Percentiles rank a stretch among this genome's conserved stretches.
phyloP scores from a whole-genome alignment of 64 coral and sea anemone genomes.

The Pocillopora damicornis region DNA sequence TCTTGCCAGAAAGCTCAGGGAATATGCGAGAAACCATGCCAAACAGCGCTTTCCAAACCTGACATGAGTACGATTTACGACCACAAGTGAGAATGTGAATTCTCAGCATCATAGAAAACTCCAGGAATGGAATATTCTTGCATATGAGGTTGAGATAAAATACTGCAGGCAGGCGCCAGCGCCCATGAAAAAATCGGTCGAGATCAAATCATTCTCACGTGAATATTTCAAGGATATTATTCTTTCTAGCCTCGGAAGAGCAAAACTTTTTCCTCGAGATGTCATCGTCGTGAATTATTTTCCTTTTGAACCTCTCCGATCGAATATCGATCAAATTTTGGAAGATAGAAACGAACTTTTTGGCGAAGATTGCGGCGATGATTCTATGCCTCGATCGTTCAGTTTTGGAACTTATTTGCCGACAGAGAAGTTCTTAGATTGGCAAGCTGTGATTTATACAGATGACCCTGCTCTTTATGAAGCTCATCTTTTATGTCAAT shows the following conservation, averaged over 20 bases:
- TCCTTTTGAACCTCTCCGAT: neutral
- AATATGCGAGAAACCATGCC: neutral
- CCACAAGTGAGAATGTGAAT: too few species aligned
- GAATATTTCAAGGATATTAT: constrained; percentile 37
- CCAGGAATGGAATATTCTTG: too few species aligned
- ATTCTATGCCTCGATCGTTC: constrained; percentile 23
- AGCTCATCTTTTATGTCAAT: constrained; percentile 26
- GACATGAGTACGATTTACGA: neutral
- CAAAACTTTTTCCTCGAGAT: neutral
- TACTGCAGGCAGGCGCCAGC: neutral
- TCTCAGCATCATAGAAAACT: neutral
- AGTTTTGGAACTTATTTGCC: constrained; percentile 7
- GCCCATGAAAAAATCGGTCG: neutral
- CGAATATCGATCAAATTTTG: constrained; percentile 38
- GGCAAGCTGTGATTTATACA: neutral
- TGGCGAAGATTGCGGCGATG: constrained; percentile 17
- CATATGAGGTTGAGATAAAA: neutral
- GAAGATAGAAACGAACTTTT: constrained; percentile 19
- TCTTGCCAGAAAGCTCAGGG: neutral
- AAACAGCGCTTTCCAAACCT: neutral
- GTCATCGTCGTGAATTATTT: neutral
- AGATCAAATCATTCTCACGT: constrained; percentile 4
- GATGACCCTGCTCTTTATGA: constrained; percentile 10
- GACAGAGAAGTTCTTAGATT: neutral
- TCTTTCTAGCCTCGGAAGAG: neutral